Percentiles rank a stretch among this genome's conserved stretches.
Evolutionary conservation across 2,113 vertebrate species (phyloP).

Genomic region (Balaeniceps rex): DNA sequence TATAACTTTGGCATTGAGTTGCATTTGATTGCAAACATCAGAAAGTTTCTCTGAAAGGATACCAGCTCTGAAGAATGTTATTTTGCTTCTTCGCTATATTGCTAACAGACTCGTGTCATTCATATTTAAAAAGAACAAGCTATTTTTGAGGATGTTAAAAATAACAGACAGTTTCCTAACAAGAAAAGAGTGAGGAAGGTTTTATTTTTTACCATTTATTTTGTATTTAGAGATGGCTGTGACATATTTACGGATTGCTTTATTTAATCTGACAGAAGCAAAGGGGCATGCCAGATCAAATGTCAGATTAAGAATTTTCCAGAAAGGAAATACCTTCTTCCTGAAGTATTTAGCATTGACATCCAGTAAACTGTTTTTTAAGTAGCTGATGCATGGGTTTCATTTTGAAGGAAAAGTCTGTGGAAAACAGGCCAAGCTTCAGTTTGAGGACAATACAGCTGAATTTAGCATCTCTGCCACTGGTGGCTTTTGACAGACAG

Average conservation of each 20-base stretch:
- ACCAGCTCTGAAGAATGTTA: not conserved
- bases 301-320: slow-evolving; percentile 28
- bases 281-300: slow-evolving; percentile 15
- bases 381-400: not conserved
- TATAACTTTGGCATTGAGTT: slow-evolving; percentile 26
- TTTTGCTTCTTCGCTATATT: slow-evolving; percentile 6
- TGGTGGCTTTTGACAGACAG: not conserved
- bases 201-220: not conserved
- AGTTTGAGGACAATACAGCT: not conserved
- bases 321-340: not conserved
- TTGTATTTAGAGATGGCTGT: not conserved
- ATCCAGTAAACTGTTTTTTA: not conserved
- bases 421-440: not conserved
- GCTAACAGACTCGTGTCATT: slow-evolving; percentile 4
- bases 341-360: not conserved
- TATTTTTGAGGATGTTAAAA: slow-evolving; percentile 44
- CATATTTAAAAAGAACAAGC: slow-evolving; percentile 34
- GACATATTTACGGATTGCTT: not conserved
- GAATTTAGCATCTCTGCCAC: not conserved
- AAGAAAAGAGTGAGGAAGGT: not conserved
- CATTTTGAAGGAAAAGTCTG: not conserved
- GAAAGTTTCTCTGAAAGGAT: slow-evolving; percentile 41
- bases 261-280: slow-evolving; percentile 36
- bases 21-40: slow-evolving; percentile 46
- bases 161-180: not conserved